phyloP scores from a whole-genome alignment of 2,888 invertebrate species.

The Amiota minor region DNA sequence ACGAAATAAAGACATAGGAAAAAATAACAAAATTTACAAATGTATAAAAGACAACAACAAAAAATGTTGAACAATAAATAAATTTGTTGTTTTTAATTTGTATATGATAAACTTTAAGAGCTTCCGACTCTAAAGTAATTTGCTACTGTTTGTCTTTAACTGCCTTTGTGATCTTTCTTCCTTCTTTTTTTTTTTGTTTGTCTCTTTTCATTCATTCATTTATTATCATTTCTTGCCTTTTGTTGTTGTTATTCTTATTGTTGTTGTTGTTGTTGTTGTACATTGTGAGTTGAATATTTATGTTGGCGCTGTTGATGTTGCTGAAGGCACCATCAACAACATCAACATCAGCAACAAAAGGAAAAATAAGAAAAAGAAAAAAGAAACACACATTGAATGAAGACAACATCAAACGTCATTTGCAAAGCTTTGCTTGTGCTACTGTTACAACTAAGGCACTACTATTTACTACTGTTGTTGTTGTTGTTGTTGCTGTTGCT shows the following conservation, averaged over 20 bases:
- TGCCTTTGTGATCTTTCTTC: background rate
- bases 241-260: background rate
- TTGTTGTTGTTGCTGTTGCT: background rate
- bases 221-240: background rate
- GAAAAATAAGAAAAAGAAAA: constrained; percentile 46
- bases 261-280: constrained; percentile 10
- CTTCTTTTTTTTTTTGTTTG: background rate
- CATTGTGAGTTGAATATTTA: constrained; percentile 24
- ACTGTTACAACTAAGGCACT: background rate
- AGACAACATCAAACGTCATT: constrained; percentile 31
- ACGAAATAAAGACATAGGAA: constrained; percentile 33
- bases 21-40: constrained; percentile 35
- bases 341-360: constrained; percentile 30
- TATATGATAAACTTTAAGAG: constrained; percentile 21
- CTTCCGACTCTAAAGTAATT: constrained; percentile 18
- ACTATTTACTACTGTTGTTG: background rate
- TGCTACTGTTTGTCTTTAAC: constrained; percentile 16
- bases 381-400: constrained; percentile 25
- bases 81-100: constrained; percentile 17
- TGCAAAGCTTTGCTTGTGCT: constrained; percentile 10
- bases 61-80: constrained; percentile 25
- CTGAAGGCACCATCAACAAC: constrained; percentile 30
- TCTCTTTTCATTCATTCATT: background rate
- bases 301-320: constrained; percentile 28
- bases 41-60: constrained; percentile 23